Base-by-base conservation (phyloP, 1,140 invertebrate genomes). In the Apolygus lucorum region DNA sequence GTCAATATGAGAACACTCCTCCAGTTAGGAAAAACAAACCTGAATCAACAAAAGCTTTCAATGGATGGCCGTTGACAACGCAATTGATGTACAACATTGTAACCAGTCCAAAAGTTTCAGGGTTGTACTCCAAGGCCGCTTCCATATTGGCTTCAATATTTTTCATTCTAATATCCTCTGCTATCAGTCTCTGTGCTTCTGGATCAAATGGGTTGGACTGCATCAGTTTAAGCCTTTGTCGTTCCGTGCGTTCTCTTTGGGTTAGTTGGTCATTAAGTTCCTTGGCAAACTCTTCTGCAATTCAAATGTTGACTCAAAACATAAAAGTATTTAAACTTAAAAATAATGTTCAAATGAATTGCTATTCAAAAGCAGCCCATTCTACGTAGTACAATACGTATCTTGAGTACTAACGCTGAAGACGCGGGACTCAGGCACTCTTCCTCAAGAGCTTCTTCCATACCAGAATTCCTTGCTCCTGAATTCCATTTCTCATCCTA, bases 101-200 rank as follows among this genome's bases (percentile, higher is more conserved):
- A 52, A 98, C 96, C n/a, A 93, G 95, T 63, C 95, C 96, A 82
- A 98, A 99, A 24, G 91, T 95, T 79, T 99, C 96, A 0, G 96
- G 96, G 81, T 96, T 95, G 77, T 93, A 95, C 77, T 99, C 96
- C 86, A 98, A 96, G 1, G 96, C 96, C 0, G 93, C 93, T 77
- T 98, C 94, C 96, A 98, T 99, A 78, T 98, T 98, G 0, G 92
- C 92, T 82, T 98, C 94, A 71, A 98, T 95, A 79, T 98, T 98
- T 77, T 96, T 94, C 76, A 94, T 90, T 74, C 88, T 85, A 70
- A 98, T 98, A 82, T 97, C 93, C 78, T 96, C 94, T 17, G 93
- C 95, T 75, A 98, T 98, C 68, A 96, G 82, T 73, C 88, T 83
- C 78, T 99, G 95, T 0, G 93, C 92, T 79, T 96, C 94, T 1